Percentiles rank a stretch among this genome's conserved stretches.
phyloP scores from a whole-genome alignment of 2,888 invertebrate genomes.

The Caenorhabditis sp. region DNA sequence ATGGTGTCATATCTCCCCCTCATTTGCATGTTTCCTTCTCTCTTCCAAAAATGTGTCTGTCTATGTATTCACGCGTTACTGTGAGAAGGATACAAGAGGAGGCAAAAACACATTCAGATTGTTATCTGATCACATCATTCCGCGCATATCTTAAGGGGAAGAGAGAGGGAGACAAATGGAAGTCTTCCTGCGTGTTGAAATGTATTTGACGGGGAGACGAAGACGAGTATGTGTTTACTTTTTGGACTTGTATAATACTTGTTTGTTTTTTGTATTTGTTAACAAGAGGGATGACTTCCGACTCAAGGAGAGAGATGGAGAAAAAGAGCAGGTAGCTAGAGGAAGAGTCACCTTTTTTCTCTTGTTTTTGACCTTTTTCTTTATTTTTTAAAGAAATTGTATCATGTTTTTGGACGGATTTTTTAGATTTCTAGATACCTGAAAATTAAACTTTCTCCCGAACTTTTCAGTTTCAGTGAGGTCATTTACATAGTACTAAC shows the following conservation, averaged over 20 bases:
- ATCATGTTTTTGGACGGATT: no score
- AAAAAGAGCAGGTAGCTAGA: neutral
- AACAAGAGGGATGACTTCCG: neutral
- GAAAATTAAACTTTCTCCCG: no score
- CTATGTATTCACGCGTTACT: conserved; percentile 20
- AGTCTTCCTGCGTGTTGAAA: conserved; percentile 26
- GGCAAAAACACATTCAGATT: conserved; percentile 1
- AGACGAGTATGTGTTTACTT: conserved; percentile 12
- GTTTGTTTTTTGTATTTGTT: conserved; percentile 40
- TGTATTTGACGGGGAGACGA: neutral
- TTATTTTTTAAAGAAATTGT: no score
- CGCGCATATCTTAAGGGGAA: conserved; percentile 28
- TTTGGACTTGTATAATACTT: conserved; percentile 40
- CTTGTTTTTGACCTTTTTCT: no score
- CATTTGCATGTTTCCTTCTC: neutral
- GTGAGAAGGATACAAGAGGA: conserved; percentile 1
- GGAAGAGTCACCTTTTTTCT: no score
- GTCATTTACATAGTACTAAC: no score
- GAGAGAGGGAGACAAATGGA: neutral
- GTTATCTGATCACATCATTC: conserved; percentile 33
- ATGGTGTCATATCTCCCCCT: no score
- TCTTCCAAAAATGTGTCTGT: neutral
- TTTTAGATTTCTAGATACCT: no score
- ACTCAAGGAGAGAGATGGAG: no score
- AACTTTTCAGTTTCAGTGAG: no score